Conservation (phyloP, 2,888 invertebrate species). For the Drosophila vallismaia region DNA sequence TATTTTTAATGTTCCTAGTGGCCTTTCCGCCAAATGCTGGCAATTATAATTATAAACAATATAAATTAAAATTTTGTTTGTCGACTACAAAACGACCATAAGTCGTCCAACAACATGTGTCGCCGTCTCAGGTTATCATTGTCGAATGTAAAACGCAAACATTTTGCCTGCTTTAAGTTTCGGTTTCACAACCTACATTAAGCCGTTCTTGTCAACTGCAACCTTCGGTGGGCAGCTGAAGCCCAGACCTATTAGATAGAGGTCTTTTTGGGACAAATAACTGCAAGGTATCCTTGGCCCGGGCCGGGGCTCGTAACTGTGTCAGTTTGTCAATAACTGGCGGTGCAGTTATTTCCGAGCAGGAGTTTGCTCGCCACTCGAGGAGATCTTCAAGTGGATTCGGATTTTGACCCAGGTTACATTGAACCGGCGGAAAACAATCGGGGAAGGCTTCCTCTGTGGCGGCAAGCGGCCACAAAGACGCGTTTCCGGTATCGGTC, state of each 20-base stretch:
- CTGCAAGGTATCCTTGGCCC: constrained; percentile 66
- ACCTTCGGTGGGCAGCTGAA: constrained; percentile 49
- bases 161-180: constrained; percentile 21
- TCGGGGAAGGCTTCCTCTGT: constrained; percentile 26
- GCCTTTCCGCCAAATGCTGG: constrained; percentile 61
- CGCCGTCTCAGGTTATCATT: constrained; percentile 14
- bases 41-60: constrained; percentile 75
- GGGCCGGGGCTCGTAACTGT: constrained; percentile 26
- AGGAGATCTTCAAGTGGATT: constrained; percentile 13
- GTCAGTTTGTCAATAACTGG: constrained; percentile 10
- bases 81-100: constrained; percentile 47
- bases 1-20: constrained; percentile 67
- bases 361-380: constrained; percentile 41
- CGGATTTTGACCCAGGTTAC: constrained; percentile 11
- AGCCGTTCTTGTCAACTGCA: constrained; percentile 67
- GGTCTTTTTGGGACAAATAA: constrained; percentile 35
- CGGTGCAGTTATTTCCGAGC: constrained; percentile 45
- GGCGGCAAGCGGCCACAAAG: constrained; percentile 32
- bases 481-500: constrained; percentile 59
- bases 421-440: constrained; percentile 50
- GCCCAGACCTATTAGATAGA: constrained; percentile 68
- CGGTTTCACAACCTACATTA: constrained; percentile 54
- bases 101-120: constrained; percentile 53
- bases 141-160: constrained; percentile 49
- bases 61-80: constrained; percentile 61